phyloP scores from a whole-genome alignment of 2,113 vertebrate species.

The Noctilio leporinus region DNA sequence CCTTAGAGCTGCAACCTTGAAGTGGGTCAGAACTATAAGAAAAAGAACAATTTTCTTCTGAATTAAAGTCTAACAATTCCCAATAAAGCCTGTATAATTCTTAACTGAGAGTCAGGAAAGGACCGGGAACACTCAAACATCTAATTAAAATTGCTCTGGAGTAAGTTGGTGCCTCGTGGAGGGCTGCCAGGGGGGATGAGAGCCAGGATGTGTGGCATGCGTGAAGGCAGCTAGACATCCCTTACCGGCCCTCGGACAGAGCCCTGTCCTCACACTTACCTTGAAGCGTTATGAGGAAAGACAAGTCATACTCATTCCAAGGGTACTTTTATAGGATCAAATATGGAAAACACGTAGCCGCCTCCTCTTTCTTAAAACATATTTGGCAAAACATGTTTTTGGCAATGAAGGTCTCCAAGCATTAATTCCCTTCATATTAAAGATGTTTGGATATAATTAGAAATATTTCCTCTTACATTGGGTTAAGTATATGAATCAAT shows the following conservation, averaged over 20 bases:
- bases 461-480: constrained; percentile 78
- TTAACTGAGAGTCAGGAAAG: constrained; percentile 38
- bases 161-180: constrained; percentile 19
- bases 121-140: not conserved
- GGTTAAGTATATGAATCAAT: constrained; percentile 81
- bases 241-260: not conserved
- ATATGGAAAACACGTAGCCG: constrained; percentile 71
- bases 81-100: not conserved
- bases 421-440: constrained; percentile 78
- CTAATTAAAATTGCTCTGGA: constrained; percentile 37
- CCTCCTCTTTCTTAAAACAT: constrained; percentile 80
- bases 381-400: constrained; percentile 83
- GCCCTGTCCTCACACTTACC: constrained; percentile 75
- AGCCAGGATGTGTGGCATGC: constrained; percentile 56
- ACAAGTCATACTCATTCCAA: constrained; percentile 72
- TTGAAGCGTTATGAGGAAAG: constrained; percentile 74
- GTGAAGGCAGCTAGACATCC: constrained; percentile 20
- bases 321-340: constrained; percentile 80
- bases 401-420: constrained; percentile 78
- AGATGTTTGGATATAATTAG: constrained; percentile 83
- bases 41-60: constrained; percentile 58
- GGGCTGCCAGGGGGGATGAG: constrained; percentile 30
- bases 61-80: constrained; percentile 44
- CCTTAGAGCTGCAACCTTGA: constrained; percentile 68
- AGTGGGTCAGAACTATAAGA: constrained; percentile 71